phyloP scores from a whole-genome alignment of 2,888 invertebrate genomes.

The Cataglyphis albicans region DNA sequence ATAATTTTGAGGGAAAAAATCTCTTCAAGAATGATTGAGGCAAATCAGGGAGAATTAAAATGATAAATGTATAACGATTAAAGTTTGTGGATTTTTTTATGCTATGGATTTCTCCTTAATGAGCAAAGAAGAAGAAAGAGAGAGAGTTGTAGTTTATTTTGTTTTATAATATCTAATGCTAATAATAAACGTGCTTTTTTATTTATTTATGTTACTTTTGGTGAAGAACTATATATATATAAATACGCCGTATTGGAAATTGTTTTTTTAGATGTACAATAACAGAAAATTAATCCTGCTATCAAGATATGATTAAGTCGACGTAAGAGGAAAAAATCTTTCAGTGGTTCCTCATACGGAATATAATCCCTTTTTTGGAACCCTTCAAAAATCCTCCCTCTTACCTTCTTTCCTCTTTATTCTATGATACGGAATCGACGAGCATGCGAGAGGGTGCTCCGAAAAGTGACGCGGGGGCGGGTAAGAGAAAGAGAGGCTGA shows the following conservation, averaged over 20 bases:
- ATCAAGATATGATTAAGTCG: background rate
- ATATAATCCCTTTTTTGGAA: background rate
- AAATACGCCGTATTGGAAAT: background rate
- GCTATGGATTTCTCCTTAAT: too few species aligned
- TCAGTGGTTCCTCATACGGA: background rate
- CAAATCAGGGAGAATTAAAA: constrained; percentile 10
- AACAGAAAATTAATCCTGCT: background rate
- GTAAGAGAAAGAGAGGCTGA: constrained; percentile 20
- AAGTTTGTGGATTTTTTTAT: background rate
- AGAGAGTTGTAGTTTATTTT: background rate
- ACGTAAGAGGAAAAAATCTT: constrained; percentile 10
- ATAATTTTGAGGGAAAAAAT: background rate
- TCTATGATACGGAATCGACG: constrained; percentile 28
- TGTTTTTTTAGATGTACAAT: background rate
- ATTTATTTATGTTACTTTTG: background rate
- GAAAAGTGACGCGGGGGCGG: constrained; percentile 8
- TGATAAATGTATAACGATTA: background rate
- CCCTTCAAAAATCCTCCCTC: background rate
- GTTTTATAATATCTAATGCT: background rate
- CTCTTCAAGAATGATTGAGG: background rate
- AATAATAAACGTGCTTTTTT: background rate
- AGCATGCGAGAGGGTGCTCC: constrained; percentile 28
- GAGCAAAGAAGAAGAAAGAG: background rate
- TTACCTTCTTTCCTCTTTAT: constrained; percentile 37
- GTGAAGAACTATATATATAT: background rate